Conservation (phyloP, 2,113 vertebrate genomes). For the Silurus asotus region DNA sequence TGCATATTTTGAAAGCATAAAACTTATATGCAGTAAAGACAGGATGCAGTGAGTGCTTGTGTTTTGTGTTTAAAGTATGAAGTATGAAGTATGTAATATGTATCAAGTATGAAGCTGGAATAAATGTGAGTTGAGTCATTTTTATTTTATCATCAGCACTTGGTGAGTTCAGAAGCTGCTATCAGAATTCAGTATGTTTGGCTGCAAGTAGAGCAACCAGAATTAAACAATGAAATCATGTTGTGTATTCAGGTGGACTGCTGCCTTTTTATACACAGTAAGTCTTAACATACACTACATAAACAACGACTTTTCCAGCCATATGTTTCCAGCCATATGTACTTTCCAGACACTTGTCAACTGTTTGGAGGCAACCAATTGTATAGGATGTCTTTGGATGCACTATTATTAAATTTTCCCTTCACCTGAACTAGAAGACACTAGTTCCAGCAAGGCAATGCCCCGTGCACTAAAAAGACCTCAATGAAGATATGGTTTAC, state of each 20-base stretch:
- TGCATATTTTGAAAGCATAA: not conserved
- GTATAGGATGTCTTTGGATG: too few species aligned
- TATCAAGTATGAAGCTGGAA: not conserved
- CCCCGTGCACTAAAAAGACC: too few species aligned
- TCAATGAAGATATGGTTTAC: too few species aligned
- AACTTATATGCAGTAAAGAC: conserved; percentile 12
- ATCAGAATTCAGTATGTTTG: conserved; percentile 38
- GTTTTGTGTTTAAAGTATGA: not conserved
- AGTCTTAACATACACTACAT: not conserved
- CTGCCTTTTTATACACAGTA: not conserved
- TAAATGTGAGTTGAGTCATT: conserved; percentile 43
- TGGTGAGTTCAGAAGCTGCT: conserved; percentile 22
- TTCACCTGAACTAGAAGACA: too few species aligned
- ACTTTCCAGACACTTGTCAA: too few species aligned
- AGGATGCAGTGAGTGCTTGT: not conserved
- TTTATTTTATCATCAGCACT: conserved; percentile 41
- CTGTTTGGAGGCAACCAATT: too few species aligned
- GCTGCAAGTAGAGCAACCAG: conserved; percentile 33
- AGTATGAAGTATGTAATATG: too few species aligned
- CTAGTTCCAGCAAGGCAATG: too few species aligned
- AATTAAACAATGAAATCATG: not conserved
- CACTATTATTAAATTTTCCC: too few species aligned
- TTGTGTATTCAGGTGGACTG: not conserved
- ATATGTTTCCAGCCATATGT: too few species aligned
- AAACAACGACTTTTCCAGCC: too few species aligned